Evolutionary conservation across 2,113 vertebrate genomes (phyloP).

Genomic region (Gallinago jamesoni): DNA sequence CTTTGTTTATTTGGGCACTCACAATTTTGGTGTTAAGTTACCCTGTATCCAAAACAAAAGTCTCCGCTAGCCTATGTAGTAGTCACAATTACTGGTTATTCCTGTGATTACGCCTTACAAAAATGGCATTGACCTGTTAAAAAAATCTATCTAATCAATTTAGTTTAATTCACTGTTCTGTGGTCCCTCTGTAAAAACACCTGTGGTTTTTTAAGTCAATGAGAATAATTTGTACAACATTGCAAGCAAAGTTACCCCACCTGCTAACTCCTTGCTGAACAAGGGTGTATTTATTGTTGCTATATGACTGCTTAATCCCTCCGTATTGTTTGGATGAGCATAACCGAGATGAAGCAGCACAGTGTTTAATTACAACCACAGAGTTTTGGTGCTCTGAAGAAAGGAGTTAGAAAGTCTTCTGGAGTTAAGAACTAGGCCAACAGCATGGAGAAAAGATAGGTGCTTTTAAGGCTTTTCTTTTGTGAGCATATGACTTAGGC

Average conservation of each 20-base stretch:
- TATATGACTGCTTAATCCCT: neutral
- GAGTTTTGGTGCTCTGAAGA: slow-evolving; percentile 23
- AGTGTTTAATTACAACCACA: neutral
- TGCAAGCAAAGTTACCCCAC: neutral
- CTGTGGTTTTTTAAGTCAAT: neutral
- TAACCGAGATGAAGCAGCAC: neutral
- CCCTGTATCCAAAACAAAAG: neutral
- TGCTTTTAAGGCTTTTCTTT: neutral
- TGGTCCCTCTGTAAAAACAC: neutral
- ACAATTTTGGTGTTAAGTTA: neutral
- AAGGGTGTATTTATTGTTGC: slow-evolving; percentile 14
- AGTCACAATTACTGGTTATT: neutral
- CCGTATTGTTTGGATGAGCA: neutral
- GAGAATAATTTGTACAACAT: neutral
- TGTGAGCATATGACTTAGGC: neutral
- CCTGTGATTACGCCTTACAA: neutral
- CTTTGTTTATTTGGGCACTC: neutral
- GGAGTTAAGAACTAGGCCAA: neutral
- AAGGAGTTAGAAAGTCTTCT: neutral
- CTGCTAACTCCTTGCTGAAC: neutral
- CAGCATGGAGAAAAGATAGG: neutral
- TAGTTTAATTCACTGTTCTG: neutral
- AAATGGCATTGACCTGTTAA: neutral
- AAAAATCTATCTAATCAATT: neutral
- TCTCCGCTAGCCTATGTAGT: neutral